Evolutionary conservation across 1,140 invertebrate genomes (phyloP).

Genomic region (Bombus soroeensis): DNA sequence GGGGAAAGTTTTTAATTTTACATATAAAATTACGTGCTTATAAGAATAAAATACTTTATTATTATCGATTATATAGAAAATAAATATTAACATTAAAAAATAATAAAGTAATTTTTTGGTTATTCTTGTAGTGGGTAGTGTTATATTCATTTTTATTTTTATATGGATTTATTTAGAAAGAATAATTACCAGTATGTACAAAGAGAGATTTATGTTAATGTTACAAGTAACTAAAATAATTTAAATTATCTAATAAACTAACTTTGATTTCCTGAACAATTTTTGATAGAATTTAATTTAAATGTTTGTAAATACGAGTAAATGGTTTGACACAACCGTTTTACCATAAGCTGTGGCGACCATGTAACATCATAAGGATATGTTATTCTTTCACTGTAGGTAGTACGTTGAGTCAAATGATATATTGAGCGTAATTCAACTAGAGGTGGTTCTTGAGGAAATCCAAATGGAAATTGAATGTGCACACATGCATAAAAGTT

Average conservation of each 20-base stretch:
- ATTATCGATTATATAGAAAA: not conserved
- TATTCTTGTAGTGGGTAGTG: not conserved
- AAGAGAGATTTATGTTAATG: not conserved
- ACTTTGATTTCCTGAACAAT: conserved; percentile 27
- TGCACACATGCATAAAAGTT: conserved; percentile 67
- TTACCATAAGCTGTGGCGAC: not conserved
- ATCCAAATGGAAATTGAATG: conserved; percentile 66
- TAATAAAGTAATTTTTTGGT: conserved; percentile 2
- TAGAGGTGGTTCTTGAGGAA: conserved; percentile 70
- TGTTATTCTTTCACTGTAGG: conserved; percentile 27
- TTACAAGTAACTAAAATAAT: conserved; percentile 28
- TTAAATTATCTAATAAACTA: conserved; percentile 12
- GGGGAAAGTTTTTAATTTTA: not conserved
- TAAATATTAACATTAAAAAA: not conserved
- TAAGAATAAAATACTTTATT: not conserved
- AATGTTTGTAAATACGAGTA: conserved; percentile 34
- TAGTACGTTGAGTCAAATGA: conserved; percentile 53
- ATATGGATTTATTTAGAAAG: not conserved
- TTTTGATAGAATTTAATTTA: conserved; percentile 53
- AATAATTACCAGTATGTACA: not conserved
- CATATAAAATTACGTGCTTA: not conserved
- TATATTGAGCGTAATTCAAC: conserved; percentile 71
- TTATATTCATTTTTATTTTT: conserved; percentile 4
- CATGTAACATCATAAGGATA: conserved; percentile 30
- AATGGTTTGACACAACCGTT: conserved; percentile 20